Base-by-base conservation (phyloP, 1,140 invertebrate genomes). In the Brachionus rotundiformis region DNA sequence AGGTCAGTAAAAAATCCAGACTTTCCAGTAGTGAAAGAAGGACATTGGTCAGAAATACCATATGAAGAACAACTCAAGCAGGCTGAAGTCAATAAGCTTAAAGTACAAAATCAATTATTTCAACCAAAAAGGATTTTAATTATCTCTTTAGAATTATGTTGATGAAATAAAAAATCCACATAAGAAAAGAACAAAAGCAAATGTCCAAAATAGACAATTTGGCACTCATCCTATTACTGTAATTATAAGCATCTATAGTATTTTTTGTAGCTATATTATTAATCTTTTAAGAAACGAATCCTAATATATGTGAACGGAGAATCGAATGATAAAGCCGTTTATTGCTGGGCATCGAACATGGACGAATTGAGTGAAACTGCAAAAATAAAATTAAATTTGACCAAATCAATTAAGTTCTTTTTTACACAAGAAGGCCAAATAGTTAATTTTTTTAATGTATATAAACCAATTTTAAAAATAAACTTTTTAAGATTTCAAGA, bases 261-360 rank as follows among this genome's bases (percentile, higher is more conserved):
- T n/a, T n/a, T n/a, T n/a, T 76, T 33, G 25, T 54, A 23, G 16
- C 19, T 36, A 27, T 25, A 44, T 33, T 63, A 16, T 27, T 83
- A 61, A 27, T 75, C 31, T 13, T 49, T 82, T 82, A 75, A 88
- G 87, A 87, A 86, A 85, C 84, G 87, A 44, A 84, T 88, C 0
- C 73, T 85, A 39, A 85, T 85, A 0, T 88, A 84, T 82, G 84
- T 85, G 2, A 88, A 88, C 83, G 88, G 87, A 8, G 87, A 88
- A 59, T 84, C 83, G 71, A 16, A 85, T 10, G 85, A 87, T 31
- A 82, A 84, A 10, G 84, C 86, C 8, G 75, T 84, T 0, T 86
- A 86, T 76, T 84, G 88, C 8, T 88, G 86, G 86, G 88, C 86
- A 6, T 85, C 85, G 13, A 84, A 82, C 10, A 11, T 89, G 8